Evolutionary conservation across 2,113 vertebrate species (phyloP), one percentile per base, ranked within the genome.

Genomic region (Elachura formosa): DNA sequence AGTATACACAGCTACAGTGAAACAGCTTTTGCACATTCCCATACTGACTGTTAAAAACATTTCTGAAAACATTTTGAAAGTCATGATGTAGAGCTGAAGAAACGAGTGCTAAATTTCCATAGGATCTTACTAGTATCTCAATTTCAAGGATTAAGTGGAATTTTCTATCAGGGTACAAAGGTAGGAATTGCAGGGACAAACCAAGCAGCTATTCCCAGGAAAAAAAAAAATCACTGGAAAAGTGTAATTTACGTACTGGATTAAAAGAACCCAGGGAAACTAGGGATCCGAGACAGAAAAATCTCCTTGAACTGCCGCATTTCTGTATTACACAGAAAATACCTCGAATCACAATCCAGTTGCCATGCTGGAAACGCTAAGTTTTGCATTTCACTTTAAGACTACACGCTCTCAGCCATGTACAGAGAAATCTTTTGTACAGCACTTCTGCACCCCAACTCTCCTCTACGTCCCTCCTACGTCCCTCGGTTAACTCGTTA

Each of bases 361-460:
- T 93, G 89, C 93, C 77, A 94, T 94, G 83, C 90, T 96, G 83
- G 88, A 92, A 93, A 93, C 6, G 38, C 41, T 87, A 93, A 95
- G 85, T 96, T 97, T 94, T 94, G 94, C 84, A 88, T 97, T 96
- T 96, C 94, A 83, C 96, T 97, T 97, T 97, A 97, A 97, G 96
- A 73, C 90, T 91, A 36, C 87, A 76, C 23, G 78, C 81, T 91
- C 84, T 61, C 89, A 87, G 89, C 89, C 93, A 68, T 84, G 91
- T 86, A 97, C 91, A 95, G 91, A 96, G 91, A 90, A 95, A 95
- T 96, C 94, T 94, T 96, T 97, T 96, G 95, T 96, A 86, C 94
- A 67, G 90, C 83, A 90, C 92, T 95, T 93, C 94, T 96, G 96
- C 93, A 96, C 95, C 95, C 96, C 95, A 95, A 96, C 91, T 97